Evolutionary conservation across 2,113 vertebrate species (phyloP).

Genomic region (Galeopterus variegatus): DNA sequence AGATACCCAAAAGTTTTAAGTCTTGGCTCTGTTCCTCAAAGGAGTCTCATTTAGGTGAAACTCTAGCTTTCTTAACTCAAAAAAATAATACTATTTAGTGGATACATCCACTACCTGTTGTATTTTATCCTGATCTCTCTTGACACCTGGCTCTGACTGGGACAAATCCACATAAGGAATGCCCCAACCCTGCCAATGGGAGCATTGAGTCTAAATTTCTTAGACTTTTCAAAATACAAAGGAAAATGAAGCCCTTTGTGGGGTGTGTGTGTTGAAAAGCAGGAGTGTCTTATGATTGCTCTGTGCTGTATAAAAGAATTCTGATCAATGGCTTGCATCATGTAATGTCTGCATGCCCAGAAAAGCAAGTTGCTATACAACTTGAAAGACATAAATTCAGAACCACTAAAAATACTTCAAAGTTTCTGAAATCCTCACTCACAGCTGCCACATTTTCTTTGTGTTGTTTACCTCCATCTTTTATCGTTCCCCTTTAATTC

Average conservation of each 20-base stretch:
- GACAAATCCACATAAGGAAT: neutral
- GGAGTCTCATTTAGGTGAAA: neutral
- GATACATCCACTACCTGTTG: neutral
- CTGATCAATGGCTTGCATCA: constrained; percentile 48
- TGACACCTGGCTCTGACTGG: neutral
- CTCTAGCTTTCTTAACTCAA: neutral
- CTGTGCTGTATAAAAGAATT: neutral
- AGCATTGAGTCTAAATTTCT: neutral
- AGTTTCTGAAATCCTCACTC: constrained; percentile 23
- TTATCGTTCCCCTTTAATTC: neutral
- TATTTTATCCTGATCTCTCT: constrained; percentile 19
- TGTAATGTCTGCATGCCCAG: neutral
- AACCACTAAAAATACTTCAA: neutral
- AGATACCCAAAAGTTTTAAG: neutral
- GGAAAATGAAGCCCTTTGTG: neutral
- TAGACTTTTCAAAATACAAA: neutral
- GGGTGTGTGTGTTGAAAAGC: neutral
- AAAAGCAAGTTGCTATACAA: neutral
- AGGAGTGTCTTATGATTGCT: neutral
- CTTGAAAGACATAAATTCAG: neutral
- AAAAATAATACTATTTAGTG: constrained; percentile 13
- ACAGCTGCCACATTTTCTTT: neutral
- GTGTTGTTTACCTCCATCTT: neutral
- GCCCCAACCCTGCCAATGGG: neutral
- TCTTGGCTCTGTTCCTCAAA: neutral